A percentile compares a stretch with the other conserved stretches of the same genome.
phyloP scores from a whole-genome alignment of 2,797 vertebrate genomes.

The Poliocrania exsul region DNA sequence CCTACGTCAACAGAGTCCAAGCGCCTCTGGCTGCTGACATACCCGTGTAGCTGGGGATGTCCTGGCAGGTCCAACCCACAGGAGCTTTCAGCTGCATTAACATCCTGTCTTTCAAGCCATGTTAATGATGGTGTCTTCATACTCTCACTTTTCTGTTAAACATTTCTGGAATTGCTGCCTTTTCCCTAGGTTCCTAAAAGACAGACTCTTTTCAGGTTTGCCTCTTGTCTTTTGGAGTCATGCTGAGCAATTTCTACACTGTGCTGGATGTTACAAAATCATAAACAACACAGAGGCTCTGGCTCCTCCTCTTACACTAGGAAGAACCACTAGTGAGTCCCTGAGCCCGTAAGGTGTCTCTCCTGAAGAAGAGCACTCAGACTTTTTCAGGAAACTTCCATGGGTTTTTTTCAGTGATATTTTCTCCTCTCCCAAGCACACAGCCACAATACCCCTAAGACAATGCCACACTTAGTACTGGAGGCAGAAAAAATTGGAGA shows the following conservation, averaged over 20 bases:
- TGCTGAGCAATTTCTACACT: not conserved
- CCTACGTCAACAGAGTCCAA: not conserved
- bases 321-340: not conserved
- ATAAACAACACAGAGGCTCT: not conserved
- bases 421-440: not conserved
- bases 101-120: not conserved
- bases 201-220: not conserved
- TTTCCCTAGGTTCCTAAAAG: not conserved
- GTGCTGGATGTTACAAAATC: not conserved
- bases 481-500: not conserved
- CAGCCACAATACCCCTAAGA: not conserved
- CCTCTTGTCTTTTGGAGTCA: not conserved
- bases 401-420: not conserved
- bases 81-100: not conserved
- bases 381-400: not conserved
- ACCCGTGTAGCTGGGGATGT: not conserved
- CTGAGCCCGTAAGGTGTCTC: not conserved
- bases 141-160: constrained; percentile 50
- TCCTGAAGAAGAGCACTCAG: not conserved
- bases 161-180: not conserved
- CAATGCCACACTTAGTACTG: not conserved
- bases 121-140: not conserved
- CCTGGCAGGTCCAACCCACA: not conserved
- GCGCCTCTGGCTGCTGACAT: not conserved
- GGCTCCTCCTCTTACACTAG: not conserved